Base-by-base conservation (phyloP, 2,113 vertebrate genomes). In the Lichenostomus cassidix region DNA sequence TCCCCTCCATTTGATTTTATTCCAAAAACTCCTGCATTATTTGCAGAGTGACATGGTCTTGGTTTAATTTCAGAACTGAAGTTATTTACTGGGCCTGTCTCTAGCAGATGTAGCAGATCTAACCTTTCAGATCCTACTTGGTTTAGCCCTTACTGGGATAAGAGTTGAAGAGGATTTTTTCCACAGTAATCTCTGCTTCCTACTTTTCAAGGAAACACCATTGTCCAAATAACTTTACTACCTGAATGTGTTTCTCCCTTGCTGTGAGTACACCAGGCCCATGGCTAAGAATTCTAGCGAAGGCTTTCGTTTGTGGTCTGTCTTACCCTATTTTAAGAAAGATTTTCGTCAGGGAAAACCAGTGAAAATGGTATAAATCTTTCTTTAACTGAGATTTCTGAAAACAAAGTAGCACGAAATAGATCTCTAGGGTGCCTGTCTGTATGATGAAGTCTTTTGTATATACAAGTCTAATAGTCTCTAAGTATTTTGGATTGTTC, bases 361-460 rank as follows among this genome's bases (percentile, higher is more conserved):
- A 15, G 49, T 44, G 49, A 44, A 58, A 83, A 87, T 31, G 50
- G 41, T 53, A 11, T 56, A 27, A 17, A 33, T 49, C 12, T 17
- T 49, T 37, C 47, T 87, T 93, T 64, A 88, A 37, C 49, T 71
- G 56, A 70, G 31, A 50, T n/a, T 87, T 76, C 44, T 85, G 65
- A 39, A 69, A 76, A 64, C 12, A 15, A 53, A 73, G 18, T 77
- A 65, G 22, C 41, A 74, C n/a, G n/a, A 53, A 79, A 8, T 41
- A 52, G 53, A 29, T 65, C 46, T 69, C 13, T n/a, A 3, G 47
- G 28, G 24, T 86, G 46, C 50, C 68, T 77, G 41, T 52, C 62
- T 79, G 19, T 75, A 28, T 28, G 74, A 27, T 55, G 53, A 73
- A 46, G 55, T 35, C 37, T 85, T 46, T 60, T 64, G 70, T 79